Conservation (phyloP, 2,888 invertebrate species). For the Tillus elongatus region DNA sequence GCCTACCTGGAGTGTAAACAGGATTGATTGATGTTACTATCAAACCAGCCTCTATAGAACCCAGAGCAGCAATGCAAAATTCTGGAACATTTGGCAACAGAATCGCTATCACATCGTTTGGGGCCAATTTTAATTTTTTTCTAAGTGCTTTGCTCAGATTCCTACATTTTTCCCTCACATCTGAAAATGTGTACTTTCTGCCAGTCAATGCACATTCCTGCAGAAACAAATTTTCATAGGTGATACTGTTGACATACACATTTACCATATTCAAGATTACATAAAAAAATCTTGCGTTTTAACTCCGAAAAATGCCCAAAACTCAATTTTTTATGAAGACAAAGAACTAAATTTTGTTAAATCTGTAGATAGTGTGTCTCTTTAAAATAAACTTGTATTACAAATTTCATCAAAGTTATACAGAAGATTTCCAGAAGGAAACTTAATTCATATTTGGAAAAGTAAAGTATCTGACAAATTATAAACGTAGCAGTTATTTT, state of each 20-base stretch:
- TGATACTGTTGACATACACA: background rate
- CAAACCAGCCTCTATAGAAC: slow-evolving; percentile 59
- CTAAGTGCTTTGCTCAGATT: slow-evolving; percentile 49
- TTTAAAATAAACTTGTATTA: too few relatives aligned
- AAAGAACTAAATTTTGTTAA: too few relatives aligned
- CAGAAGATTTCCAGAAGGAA: too few relatives aligned
- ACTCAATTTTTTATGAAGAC: too few relatives aligned
- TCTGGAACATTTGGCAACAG: slow-evolving; percentile 72
- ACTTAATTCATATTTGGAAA: too few relatives aligned
- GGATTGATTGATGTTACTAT: slow-evolving; percentile 67
- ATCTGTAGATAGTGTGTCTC: too few relatives aligned
- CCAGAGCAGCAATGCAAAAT: slow-evolving; percentile 56
- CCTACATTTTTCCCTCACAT: slow-evolving; percentile 54
- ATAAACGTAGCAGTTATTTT: too few relatives aligned
- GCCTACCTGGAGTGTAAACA: slow-evolving; percentile 49
- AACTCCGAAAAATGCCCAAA: too few relatives aligned
- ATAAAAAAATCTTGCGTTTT: too few relatives aligned
- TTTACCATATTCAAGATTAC: background rate
- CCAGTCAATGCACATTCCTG: slow-evolving; percentile 68
- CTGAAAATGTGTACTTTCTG: slow-evolving; percentile 60
- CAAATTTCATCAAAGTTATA: too few relatives aligned
- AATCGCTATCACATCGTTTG: slow-evolving; percentile 60
- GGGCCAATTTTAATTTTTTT: slow-evolving; percentile 53
- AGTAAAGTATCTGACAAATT: too few relatives aligned
- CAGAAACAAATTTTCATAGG: slow-evolving; percentile 24